Base-by-base conservation (phyloP, 2,888 invertebrate species). In the Megamerina dolium region DNA sequence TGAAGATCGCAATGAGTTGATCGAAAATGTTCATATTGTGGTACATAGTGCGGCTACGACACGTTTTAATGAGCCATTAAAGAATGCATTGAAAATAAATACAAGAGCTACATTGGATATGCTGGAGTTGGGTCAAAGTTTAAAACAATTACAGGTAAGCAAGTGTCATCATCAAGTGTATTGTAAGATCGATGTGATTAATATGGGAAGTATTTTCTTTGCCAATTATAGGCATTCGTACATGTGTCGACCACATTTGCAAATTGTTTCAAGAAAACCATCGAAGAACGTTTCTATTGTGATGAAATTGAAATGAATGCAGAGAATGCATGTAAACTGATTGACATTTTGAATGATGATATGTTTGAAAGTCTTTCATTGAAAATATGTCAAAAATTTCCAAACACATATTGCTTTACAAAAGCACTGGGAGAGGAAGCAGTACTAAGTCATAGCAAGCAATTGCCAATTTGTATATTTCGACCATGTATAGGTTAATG, bases 11-110 rank as follows among this genome's bases (percentile, higher is more conserved):
- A 49, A 54, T 35, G 41, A 61, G 29, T 49, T 73, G 16, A 46
- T 51, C 23, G 56, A 65, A 17, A 58, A 64, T 38, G 63, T 67
- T 39, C 74, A 82, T 56, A 71, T 83, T 45, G 76, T 82, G 9
- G 85, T 96, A 68, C 92, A 96, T 63, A 86, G 86, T 9, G 95
- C 95, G 0, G 96, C 95, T 1, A 94, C 94, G 0, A 88, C 95
- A 5, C 61, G 70, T 13, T 87, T 87, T 59, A 81, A 83, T 61
- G 87, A 87, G 61, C 78, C 78, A 20, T 70, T 87, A 17, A 78
- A 78, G 66, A 64, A 76, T 10, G 83, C 87, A 0, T 73, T 83
- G 41, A 77, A 77, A 52, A 81, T 85, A 68, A 87, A 87, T 68
- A 77, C 86, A 2, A 68, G 76, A 13, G 83, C 81, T 34, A 80